Conservation (phyloP, 2,113 vertebrate genomes). For the Dicentrarchus labrax region DNA sequence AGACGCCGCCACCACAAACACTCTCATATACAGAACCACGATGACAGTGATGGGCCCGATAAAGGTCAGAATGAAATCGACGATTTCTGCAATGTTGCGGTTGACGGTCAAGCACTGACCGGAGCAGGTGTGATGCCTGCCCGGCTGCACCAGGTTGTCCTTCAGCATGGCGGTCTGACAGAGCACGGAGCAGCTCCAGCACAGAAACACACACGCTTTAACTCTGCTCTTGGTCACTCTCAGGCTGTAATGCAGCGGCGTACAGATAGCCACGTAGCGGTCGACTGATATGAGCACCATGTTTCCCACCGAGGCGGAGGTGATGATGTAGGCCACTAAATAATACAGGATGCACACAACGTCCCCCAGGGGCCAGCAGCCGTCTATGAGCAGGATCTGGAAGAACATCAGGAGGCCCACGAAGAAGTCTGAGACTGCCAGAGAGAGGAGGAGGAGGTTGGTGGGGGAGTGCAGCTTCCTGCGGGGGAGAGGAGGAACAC, state of each 20-base stretch:
- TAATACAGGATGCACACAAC: slow-evolving; percentile 48
- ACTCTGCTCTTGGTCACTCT: slow-evolving; percentile 39
- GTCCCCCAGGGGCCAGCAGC: slow-evolving; percentile 72
- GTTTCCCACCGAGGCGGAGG: slow-evolving; percentile 47
- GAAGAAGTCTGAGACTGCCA: slow-evolving; percentile 70
- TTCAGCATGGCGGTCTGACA: not conserved
- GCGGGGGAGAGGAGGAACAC: not conserved
- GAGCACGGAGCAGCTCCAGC: slow-evolving; percentile 41
- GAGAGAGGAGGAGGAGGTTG: slow-evolving; percentile 70
- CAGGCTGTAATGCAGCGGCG: slow-evolving; percentile 62
- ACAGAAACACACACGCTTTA: slow-evolving; percentile 8
- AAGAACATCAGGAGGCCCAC: slow-evolving; percentile 85
- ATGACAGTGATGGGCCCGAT: slow-evolving; percentile 41
- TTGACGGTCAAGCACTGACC: slow-evolving; percentile 33
- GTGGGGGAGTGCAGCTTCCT: slow-evolving; percentile 79
- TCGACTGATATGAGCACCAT: slow-evolving; percentile 71
- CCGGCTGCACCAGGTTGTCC: not conserved
- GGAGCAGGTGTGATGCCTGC: fast-evolving
- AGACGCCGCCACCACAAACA: slow-evolving; percentile 59
- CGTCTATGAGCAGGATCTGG: slow-evolving; percentile 51
- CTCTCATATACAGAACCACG: slow-evolving; percentile 48
- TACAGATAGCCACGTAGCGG: slow-evolving; percentile 65
- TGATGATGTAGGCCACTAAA: slow-evolving; percentile 35
- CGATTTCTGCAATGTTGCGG: not conserved
- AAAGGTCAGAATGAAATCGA: slow-evolving; percentile 58